phyloP scores from a whole-genome alignment of 2,113 vertebrate species.

The Charina bottae region DNA sequence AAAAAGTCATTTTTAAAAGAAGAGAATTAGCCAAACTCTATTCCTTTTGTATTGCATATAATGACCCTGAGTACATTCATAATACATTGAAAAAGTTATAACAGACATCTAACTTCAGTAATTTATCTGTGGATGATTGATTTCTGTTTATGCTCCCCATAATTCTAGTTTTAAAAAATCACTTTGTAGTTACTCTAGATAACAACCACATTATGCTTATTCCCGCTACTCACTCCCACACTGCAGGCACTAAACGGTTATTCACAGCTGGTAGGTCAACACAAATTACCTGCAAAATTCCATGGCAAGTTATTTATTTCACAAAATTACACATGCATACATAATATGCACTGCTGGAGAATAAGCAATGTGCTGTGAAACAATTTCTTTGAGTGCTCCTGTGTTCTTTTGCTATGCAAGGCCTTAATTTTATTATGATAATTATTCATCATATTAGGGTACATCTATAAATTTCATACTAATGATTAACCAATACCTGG shows the following conservation, averaged over 20 bases:
- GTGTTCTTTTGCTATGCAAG: neutral
- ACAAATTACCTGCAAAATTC: conserved; percentile 42
- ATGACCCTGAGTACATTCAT: neutral
- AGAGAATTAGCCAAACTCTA: neutral
- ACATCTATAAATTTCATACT: neutral
- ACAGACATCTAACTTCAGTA: conserved; percentile 31
- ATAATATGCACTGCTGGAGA: neutral
- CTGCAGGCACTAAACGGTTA: conserved; percentile 50
- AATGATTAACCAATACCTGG: neutral
- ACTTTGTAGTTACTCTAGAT: conserved; percentile 34
- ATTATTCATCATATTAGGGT: neutral
- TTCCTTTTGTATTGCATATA: neutral
- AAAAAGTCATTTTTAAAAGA: neutral
- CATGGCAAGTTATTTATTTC: conserved; percentile 37
- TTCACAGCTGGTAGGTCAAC: conserved; percentile 43
- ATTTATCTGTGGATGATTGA: conserved; percentile 49
- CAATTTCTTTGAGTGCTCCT: neutral
- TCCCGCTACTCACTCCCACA: conserved; percentile 39
- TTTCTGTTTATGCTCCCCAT: conserved; percentile 36
- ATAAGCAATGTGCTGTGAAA: neutral
- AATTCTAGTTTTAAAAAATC: conserved; percentile 54
- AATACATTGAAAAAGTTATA: conserved; percentile 25
- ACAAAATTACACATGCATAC: neutral
- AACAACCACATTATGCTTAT: conserved; percentile 49
- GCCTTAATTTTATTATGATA: conserved; percentile 7